Percentiles rank a stretch among this genome's conserved stretches.
Evolutionary conservation across 1,140 invertebrate genomes (phyloP).

Genomic region (Drosophila obscura): DNA sequence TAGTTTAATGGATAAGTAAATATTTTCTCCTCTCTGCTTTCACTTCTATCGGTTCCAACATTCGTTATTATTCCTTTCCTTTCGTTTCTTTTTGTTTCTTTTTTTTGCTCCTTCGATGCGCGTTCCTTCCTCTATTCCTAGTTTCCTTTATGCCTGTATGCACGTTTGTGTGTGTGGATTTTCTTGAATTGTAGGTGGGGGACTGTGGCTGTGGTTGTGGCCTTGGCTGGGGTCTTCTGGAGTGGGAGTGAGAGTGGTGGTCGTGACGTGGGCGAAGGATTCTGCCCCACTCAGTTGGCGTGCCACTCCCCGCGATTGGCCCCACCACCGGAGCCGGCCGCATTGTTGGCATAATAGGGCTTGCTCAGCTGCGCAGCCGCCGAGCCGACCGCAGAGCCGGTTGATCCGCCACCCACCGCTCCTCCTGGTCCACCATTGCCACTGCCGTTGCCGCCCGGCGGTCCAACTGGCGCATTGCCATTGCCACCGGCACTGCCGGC

Average conservation of each 20-base stretch:
- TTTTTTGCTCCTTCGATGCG: background rate
- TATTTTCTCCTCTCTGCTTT: slow-evolving; percentile 83
- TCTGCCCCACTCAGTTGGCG: slow-evolving; percentile 52
- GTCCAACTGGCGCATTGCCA: slow-evolving; percentile 57
- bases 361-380: slow-evolving; percentile 70
- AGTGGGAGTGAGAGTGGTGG: slow-evolving; percentile 6
- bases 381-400: slow-evolving; percentile 35
- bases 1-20: slow-evolving; percentile 37
- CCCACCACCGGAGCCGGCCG: slow-evolving; percentile 57
- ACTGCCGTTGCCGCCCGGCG: slow-evolving; percentile 58
- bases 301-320: slow-evolving; percentile 76
- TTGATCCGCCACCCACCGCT: slow-evolving; percentile 55
- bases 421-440: slow-evolving; percentile 58
- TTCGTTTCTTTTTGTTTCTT: slow-evolving; percentile 48
- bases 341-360: slow-evolving; percentile 81
- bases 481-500: slow-evolving; percentile 65
- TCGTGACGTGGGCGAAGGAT: slow-evolving; percentile 7
- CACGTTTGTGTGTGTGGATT: slow-evolving; percentile 25
- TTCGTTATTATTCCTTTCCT: too few species aligned
- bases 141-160: slow-evolving; percentile 17
- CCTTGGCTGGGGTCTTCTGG: background rate
- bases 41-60: slow-evolving; percentile 82
- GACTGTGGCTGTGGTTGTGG: background rate
- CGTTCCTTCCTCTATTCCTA: slow-evolving; percentile 11
- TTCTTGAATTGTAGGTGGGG: slow-evolving; percentile 4